These are phyloP conservation scores for Ypsolopha sequella DNA, from an alignment of 2,888 invertebrate genomes.

Conservation along the genomic window DNA sequence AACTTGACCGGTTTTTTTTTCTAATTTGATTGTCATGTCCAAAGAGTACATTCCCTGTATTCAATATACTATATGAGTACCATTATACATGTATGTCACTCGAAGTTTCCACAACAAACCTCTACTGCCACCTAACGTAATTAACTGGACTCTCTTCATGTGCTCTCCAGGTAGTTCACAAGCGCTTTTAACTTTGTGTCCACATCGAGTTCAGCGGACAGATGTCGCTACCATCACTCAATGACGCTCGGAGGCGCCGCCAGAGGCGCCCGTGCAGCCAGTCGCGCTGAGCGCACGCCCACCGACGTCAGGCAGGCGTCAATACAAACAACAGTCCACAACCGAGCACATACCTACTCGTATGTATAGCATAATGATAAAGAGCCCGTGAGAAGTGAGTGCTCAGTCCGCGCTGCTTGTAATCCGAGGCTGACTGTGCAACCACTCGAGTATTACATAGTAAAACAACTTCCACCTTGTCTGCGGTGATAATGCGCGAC, in stretches of 20 bases:
- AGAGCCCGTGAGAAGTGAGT: slow-evolving; percentile 47
- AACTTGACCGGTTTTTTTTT: too few relatives aligned
- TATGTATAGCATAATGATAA: slow-evolving; percentile 46
- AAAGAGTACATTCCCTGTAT: too few relatives aligned
- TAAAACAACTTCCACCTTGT: slow-evolving; percentile 37
- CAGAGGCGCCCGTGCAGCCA: slow-evolving; percentile 23
- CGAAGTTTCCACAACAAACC: too few relatives aligned
- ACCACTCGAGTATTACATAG: slow-evolving; percentile 29
- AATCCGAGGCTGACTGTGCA: slow-evolving; percentile 48
- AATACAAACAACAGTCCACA: slow-evolving; percentile 53
- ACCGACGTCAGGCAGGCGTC: slow-evolving; percentile 55
- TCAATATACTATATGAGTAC: too few relatives aligned
- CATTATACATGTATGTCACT: too few relatives aligned
- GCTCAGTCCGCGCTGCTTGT: slow-evolving; percentile 51
- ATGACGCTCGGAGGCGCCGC: slow-evolving; percentile 11
- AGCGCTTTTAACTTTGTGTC: too few relatives aligned
- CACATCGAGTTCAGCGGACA: not conserved
- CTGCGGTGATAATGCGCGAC: slow-evolving; percentile 41
- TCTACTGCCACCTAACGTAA: too few relatives aligned
- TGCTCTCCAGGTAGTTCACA: too few relatives aligned
- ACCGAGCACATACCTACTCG: slow-evolving; percentile 35
- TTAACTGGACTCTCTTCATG: too few relatives aligned
- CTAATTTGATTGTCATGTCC: too few relatives aligned
- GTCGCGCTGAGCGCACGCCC: slow-evolving; percentile 39
- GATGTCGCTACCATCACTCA: slow-evolving; percentile 21